phyloP scores from a whole-genome alignment of 2,888 invertebrate genomes.

The Busseola fusca region DNA sequence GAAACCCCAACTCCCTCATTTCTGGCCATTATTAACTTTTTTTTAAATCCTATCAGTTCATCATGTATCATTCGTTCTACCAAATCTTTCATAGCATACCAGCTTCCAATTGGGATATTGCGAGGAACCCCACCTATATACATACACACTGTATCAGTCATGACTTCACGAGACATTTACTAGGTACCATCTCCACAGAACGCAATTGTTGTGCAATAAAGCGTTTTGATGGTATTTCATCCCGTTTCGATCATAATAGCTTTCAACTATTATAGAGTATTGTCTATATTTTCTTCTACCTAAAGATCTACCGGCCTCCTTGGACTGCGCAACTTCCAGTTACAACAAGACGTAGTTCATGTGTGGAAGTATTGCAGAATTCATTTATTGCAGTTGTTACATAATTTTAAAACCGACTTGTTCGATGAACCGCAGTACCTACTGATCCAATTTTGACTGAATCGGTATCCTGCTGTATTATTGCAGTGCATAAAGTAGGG shows the following conservation, averaged over 20 bases:
- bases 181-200: neutral
- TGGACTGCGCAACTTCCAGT: neutral
- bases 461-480: constrained; percentile 36
- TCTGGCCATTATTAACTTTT: neutral
- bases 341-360: neutral
- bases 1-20: neutral
- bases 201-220: neutral
- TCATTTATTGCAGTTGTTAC: constrained; percentile 14
- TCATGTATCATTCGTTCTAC: neutral
- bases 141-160: neutral
- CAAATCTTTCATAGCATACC: neutral
- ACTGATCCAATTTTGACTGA: constrained; percentile 33
- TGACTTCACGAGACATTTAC: neutral
- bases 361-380: constrained; percentile 1
- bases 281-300: neutral
- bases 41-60: neutral
- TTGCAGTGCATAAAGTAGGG: constrained; percentile 30
- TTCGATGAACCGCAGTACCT: constrained; percentile 16
- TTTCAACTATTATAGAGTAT: neutral
- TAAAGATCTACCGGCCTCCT: neutral
- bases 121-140: neutral
- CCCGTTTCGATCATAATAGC: neutral
- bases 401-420: constrained; percentile 11
- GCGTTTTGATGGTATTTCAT: neutral
- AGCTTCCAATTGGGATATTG: neutral